Base-by-base conservation (phyloP, 1,140 invertebrate genomes). In the Riptortus pedestris region DNA sequence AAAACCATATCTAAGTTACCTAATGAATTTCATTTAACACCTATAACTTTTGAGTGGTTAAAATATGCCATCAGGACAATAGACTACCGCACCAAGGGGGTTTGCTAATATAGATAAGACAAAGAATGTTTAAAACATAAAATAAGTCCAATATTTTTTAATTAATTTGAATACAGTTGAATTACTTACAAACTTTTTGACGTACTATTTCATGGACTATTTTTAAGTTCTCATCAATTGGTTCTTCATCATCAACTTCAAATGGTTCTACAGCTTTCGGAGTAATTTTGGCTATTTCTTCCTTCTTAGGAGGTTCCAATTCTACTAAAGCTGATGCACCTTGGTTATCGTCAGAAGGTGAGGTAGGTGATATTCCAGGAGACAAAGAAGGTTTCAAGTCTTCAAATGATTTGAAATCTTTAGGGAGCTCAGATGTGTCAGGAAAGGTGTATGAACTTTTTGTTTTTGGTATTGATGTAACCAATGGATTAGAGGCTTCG, bases 181-280 rank as follows among this genome's bases (percentile, higher is more conserved):
- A 24, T 22, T 33, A 60, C 65, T 64, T 55, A 65, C 81, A 79
- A 48, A 83, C 77, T 71, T 82, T 81, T 66, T 84, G 74, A 66
- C 75, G 80, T 1, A 87, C 70, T 65, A 87, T 74, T 67, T 86
- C 83, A 70, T 84, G 82, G 58, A 87, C 85, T 72, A 84, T 83
- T 62, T 82, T 78, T 68, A 86, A 74, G 67, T 81, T 79, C 60
- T 80, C 80, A 66, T 79, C 80, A 63, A 55, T 5, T 7, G 51
- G 51, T 22, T 55, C 51, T 14, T 55, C 24, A 24, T 55, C 24
- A 16, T 55, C 24, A 24, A 16, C 18, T 55, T 24, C 1, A 24
- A 5, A 38, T 14, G 31, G 31, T 38, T 38, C 31, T 7, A 38
- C 31, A 7, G 31, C 5, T 38, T 38, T 38, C 14, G 31, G 31